Percentiles rank a stretch among this genome's conserved stretches.
These are phyloP conservation scores for Heliopora coerulea DNA, from an alignment of 92 coral and sea anemone species.

Conservation along the genomic window DNA sequence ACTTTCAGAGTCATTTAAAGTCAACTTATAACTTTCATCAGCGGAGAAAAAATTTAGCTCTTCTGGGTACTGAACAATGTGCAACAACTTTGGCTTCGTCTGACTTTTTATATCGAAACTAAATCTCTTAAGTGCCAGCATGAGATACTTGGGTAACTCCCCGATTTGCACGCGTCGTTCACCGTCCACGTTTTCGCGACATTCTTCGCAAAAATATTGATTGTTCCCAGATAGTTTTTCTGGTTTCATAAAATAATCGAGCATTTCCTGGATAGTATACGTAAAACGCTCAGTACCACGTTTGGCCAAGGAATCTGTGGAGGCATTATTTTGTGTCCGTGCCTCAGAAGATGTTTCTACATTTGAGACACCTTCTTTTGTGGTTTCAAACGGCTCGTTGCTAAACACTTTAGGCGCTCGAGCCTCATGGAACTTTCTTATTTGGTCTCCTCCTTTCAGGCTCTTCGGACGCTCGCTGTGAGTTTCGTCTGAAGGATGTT, in stretches of 20 bases:
- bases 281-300: conserved; percentile 50
- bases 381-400: conserved; percentile 49
- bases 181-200: conserved; percentile 84
- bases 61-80: conserved; percentile 75
- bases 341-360: conserved; percentile 48
- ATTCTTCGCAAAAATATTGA: conserved; percentile 86
- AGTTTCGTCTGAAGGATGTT: conserved; percentile 15
- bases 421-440: conserved; percentile 20
- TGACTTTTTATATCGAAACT: conserved; percentile 83
- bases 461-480: conserved; percentile 58
- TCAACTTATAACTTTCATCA: conserved; percentile 25
- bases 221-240: conserved; percentile 83
- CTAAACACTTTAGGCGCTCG: conserved; percentile 43
- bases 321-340: conserved; percentile 29
- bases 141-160: conserved; percentile 71
- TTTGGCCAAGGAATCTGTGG: conserved; percentile 41
- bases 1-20: background rate
- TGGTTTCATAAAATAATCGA: conserved; percentile 88
- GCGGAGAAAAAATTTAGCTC: conserved; percentile 57
- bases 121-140: conserved; percentile 82
- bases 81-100: conserved; percentile 83
- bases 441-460: conserved; percentile 85
- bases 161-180: conserved; percentile 85
- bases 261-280: conserved; percentile 68
- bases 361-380: conserved; percentile 48